Evolutionary conservation across 2,797 vertebrate species (phyloP).

Genomic region (Leptatherina wallacei): DNA sequence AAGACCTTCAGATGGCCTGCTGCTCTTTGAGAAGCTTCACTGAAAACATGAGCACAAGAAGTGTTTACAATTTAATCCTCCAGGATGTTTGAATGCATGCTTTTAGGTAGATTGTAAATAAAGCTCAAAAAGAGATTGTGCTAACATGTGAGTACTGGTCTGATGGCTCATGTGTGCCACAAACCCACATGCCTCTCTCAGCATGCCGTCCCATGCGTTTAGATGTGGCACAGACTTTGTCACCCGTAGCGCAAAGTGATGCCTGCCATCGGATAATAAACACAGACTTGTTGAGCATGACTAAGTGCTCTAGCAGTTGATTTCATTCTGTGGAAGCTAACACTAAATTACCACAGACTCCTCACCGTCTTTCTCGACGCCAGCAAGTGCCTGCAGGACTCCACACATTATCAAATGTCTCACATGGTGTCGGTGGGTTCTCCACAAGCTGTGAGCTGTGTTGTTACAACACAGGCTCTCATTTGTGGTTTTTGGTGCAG

Average conservation of each 20-base stretch:
- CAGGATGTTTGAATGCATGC: constrained; percentile 12
- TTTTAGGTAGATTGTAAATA: background rate
- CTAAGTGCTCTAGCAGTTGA: constrained; percentile 61
- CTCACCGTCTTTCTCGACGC: constrained; percentile 26
- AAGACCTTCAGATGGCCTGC: background rate
- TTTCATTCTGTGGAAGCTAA: constrained; percentile 60
- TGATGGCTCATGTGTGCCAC: constrained; percentile 11
- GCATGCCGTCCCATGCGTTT: constrained; percentile 40
- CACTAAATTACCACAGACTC: constrained; percentile 58
- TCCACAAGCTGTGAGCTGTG: constrained; percentile 15
- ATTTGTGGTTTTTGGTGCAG: too few relatives aligned
- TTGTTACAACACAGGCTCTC: background rate
- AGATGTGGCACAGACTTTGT: constrained; percentile 31
- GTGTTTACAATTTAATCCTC: constrained; percentile 19
- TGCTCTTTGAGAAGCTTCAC: constrained; percentile 7
- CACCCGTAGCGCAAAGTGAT: constrained; percentile 46
- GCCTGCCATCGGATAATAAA: constrained; percentile 74
- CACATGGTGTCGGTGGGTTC: constrained; percentile 22
- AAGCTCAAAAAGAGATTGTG: constrained; percentile 4
- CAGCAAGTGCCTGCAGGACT: constrained; percentile 42
- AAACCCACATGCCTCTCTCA: constrained; percentile 20
- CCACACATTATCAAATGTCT: constrained; percentile 14
- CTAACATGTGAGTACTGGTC: background rate
- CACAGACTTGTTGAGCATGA: constrained; percentile 75
- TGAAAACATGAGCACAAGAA: background rate